Base-by-base conservation (phyloP, 2,888 invertebrate species). In the Chorisops tibialis region DNA sequence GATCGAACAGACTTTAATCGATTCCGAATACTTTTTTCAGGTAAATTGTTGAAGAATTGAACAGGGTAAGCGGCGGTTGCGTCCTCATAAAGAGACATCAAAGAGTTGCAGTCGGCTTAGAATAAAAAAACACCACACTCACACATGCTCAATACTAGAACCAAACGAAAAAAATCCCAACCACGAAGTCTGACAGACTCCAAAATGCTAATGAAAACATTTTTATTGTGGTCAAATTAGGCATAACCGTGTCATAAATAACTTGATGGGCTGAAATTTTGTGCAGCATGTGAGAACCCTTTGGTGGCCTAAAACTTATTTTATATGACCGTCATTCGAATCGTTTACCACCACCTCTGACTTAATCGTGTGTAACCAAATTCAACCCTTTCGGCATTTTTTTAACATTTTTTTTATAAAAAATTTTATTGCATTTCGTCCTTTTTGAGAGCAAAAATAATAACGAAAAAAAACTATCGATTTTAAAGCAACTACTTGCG, bases 191-290 rank as follows among this genome's bases (percentile, higher is more conserved):
- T 24, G 21, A 30, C 60, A 43, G 30, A 50, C 39, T 50, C 60
- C 60, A 49, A 60, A 30, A 49, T 19, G 22, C 47, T 52, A 51
- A 61, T 61, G 61, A 61, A 61, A 61, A 61, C 61, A 61, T 61
- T 61, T 61, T 61, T 61, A 61, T 51, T 61, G 61, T 61, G 61
- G 61, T 61, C 61, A 61, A 61, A 61, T 61, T 61, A 61, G 51
- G 61, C 61, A 61, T 61, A 61, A 61, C 61, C 61, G 51, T 51
- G 43, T 61, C 61, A 61, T 61, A 61, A 61, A 61, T 61, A 61
- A 61, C 51, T 43, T 14, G 19, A 60, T 60, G 56, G 45, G 56
- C 16, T 56, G 43, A 18, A 43, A 38, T 18, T 39, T 52, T 52
- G 14, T 41, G 38, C 38, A 16, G 38, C 19, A 16, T 24, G 45